phyloP scores from a whole-genome alignment of 2,797 vertebrate species.

The Channallabes apus region DNA sequence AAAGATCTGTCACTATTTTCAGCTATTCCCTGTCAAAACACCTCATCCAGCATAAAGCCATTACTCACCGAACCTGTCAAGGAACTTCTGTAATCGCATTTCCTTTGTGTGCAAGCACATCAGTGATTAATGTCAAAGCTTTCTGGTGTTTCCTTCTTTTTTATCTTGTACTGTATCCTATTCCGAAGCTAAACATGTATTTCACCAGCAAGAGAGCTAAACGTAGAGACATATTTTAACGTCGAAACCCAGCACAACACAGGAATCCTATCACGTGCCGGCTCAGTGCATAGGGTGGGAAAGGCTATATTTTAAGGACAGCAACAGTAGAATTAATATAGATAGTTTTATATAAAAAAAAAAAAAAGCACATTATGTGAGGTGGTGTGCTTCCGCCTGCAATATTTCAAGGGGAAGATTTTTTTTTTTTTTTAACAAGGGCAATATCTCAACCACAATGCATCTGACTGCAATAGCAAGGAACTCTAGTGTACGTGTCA shows the following conservation, averaged over 20 bases:
- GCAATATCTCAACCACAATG: slow-evolving; percentile 75
- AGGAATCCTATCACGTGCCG: slow-evolving; percentile 25
- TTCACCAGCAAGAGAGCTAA: slow-evolving; percentile 32
- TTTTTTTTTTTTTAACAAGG: slow-evolving; percentile 70
- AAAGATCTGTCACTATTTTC: slow-evolving; percentile 11
- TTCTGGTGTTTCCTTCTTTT: slow-evolving; percentile 12
- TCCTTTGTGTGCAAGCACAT: slow-evolving; percentile 27
- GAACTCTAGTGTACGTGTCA: slow-evolving; percentile 69
- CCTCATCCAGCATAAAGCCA: neutral
- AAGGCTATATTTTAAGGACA: slow-evolving; percentile 40
- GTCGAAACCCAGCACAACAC: slow-evolving; percentile 6
- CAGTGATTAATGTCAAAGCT: neutral
- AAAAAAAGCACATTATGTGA: slow-evolving; percentile 28
- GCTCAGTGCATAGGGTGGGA: slow-evolving; percentile 22
- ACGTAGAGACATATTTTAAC: slow-evolving; percentile 6
- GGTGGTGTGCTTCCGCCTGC: slow-evolving; percentile 49
- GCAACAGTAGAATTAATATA: slow-evolving; percentile 38
- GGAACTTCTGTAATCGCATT: neutral
- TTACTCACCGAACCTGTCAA: neutral
- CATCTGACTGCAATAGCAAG: slow-evolving; percentile 86
- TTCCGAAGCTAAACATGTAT: slow-evolving; percentile 22
- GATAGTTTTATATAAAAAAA: slow-evolving; percentile 29
- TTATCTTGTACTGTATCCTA: slow-evolving; percentile 42
- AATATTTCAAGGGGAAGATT: slow-evolving; percentile 61
- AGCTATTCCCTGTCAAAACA: slow-evolving; percentile 20